phyloP scores from a whole-genome alignment of 2,797 vertebrate genomes.

The Momotus momota region DNA sequence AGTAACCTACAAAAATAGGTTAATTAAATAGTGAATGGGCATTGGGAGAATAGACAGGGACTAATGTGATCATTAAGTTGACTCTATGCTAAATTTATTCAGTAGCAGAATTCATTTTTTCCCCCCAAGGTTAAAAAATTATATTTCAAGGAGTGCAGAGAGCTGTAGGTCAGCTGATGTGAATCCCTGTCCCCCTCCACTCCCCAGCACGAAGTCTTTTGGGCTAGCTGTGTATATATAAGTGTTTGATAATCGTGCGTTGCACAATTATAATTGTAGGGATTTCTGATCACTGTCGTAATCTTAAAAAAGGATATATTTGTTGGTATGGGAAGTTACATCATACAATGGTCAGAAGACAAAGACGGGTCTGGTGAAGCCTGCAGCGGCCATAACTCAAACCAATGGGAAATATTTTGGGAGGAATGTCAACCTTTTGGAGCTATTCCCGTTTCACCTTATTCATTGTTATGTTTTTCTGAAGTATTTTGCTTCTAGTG shows the following conservation, averaged over 20 bases:
- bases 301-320: neutral
- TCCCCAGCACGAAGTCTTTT: neutral
- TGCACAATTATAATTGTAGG: neutral
- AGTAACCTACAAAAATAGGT: constrained; percentile 74
- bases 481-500: neutral
- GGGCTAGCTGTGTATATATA: neutral
- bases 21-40: constrained; percentile 65
- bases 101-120: constrained; percentile 12
- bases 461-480: neutral
- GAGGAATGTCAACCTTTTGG: neutral
- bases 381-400: neutral
- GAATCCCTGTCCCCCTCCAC: neutral
- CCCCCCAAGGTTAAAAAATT: constrained; percentile 45
- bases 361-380: neutral
- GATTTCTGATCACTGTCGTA: neutral
- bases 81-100: constrained; percentile 64
- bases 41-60: constrained; percentile 66
- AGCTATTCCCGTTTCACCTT: neutral
- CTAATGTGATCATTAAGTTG: constrained; percentile 69
- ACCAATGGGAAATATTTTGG: neutral
- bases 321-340: neutral
- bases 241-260: neutral
- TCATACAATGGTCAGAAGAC: neutral
- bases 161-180: neutral
- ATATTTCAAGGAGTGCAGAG: neutral